Base-by-base conservation (phyloP, 1,140 invertebrate species). In the Melitaea cinxia region DNA sequence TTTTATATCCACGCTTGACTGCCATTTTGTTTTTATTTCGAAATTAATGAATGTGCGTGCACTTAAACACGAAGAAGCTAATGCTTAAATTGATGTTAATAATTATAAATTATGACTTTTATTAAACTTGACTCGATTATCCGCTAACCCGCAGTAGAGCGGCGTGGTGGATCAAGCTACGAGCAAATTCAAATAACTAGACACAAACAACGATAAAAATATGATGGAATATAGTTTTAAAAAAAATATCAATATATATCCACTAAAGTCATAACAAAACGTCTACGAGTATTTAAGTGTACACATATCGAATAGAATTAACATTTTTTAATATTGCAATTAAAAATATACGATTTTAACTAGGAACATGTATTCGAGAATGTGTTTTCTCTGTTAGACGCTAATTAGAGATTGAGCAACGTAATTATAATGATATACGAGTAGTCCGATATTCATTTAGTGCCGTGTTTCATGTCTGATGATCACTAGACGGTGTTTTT, bases 1-100 rank as follows among this genome's bases (percentile, higher is more conserved):
- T 76, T 83, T 79, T 75, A 76, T 78, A 76, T 79, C 73, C 73
- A 75, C 65, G 72, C 67, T 79, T 82, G 85, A 84, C 83, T 84
- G 82, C 80, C 80, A 83, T 84, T 81, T 76, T 80, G 57, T 74
- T 76, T 78, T 66, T 62, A 61, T 66, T 67, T 68, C 60, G n/a
- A 65, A 65, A 23, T 52, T 54, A 57, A 26, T 23, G 50, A 35
- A 62, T 54, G 62, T 33, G 57, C 49, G 47, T 56, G 45, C 23
- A 35, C 37, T 64, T 64, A 42, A 2, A 24, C 12, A 45, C n/a
- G 54, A n/a, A n/a, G n/a, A n/a, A n/a, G n/a, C n/a, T n/a, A n/a
- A n/a, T n/a, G n/a, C n/a, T n/a, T n/a, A n/a, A n/a, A 4, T 26
- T 26, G 24, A 26, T 4, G 24, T 26, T 26, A 26, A 26, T 26